phyloP scores from a whole-genome alignment of 2,113 vertebrate species.

The Tragelaphus imberbis region DNA sequence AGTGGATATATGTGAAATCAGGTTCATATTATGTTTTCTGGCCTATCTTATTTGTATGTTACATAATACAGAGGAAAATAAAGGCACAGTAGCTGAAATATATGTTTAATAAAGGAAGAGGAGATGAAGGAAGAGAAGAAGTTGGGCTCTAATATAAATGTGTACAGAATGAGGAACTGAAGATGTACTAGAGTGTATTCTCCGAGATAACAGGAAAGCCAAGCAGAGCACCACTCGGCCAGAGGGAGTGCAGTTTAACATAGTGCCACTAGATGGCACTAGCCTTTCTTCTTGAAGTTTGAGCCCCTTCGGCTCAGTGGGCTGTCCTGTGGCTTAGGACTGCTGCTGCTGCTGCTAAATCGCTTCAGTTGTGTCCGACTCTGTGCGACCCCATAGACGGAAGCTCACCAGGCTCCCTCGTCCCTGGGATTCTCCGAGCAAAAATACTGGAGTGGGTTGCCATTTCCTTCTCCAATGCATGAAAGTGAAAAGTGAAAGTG shows the following conservation, averaged over 20 bases:
- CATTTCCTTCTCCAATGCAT: too few species aligned
- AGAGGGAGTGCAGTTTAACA: not conserved
- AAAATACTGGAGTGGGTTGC: too few species aligned
- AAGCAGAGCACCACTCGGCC: rapidly evolving
- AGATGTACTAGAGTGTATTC: not conserved
- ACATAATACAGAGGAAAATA: not conserved
- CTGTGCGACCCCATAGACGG: too few species aligned
- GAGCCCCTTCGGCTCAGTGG: not conserved
- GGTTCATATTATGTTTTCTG: not conserved
- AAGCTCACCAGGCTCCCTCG: too few species aligned
- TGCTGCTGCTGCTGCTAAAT: too few species aligned
- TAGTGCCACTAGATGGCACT: not conserved
- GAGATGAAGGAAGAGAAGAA: not conserved
- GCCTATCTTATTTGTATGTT: not conserved
- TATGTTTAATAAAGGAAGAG: not conserved
- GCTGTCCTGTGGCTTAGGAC: not conserved
- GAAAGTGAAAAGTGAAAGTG: too few species aligned
- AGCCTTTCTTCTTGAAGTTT: not conserved
- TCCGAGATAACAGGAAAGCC: not conserved
- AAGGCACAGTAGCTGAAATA: not conserved
- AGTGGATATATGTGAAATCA: not conserved
- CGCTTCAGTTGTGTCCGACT: too few species aligned
- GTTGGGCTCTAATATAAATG: not conserved
- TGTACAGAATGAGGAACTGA: not conserved
- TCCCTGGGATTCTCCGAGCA: too few species aligned